phyloP scores from a whole-genome alignment of 2,113 vertebrate genomes.

The Cranoglanis bouderius region DNA sequence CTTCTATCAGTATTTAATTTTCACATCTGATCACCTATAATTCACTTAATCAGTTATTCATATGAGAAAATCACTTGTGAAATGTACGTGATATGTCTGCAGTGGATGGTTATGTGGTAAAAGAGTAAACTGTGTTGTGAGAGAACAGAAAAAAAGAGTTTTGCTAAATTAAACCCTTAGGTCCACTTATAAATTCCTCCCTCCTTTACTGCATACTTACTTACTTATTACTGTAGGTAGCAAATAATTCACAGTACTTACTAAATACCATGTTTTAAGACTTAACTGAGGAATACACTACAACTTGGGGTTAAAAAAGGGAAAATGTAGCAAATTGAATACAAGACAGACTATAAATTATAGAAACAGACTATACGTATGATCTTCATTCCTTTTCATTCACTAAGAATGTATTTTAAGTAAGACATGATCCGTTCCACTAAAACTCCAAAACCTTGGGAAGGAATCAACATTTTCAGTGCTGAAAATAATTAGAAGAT shows the following conservation, averaged over 20 bases:
- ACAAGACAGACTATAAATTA: not conserved
- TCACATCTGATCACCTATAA: not conserved
- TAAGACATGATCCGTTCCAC: not conserved
- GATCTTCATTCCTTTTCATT: not conserved
- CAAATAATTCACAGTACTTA: not conserved
- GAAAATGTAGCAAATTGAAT: not conserved
- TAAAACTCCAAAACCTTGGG: not conserved
- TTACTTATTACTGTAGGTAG: too few species aligned
- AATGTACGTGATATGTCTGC: not conserved
- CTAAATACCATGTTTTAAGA: not conserved
- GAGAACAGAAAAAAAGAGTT: not conserved
- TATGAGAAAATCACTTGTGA: not conserved
- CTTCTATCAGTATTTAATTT: not conserved
- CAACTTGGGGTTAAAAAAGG: not conserved
- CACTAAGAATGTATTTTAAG: not conserved
- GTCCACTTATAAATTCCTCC: not conserved
- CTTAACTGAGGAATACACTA: not conserved
- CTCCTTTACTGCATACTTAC: too few species aligned
- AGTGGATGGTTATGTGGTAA: not conserved
- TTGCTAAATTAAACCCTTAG: not conserved
- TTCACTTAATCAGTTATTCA: constrained; percentile 3
- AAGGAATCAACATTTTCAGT: not conserved
- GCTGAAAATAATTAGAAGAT: not conserved
- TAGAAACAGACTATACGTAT: not conserved
- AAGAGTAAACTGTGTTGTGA: not conserved